Conservation (phyloP, 2,888 invertebrate genomes). For the Andrena trimmerana region DNA sequence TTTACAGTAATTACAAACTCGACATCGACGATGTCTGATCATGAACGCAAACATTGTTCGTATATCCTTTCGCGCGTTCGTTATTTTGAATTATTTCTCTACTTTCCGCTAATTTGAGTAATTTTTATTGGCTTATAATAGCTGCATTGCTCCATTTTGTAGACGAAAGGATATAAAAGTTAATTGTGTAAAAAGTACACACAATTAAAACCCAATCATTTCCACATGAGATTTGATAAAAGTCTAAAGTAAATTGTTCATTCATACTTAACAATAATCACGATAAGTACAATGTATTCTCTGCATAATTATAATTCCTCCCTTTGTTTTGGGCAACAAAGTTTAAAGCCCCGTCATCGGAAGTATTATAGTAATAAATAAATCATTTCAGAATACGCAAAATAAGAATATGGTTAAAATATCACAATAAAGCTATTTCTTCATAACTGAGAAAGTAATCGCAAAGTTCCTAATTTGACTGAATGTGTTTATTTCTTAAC, state of each 20-base stretch:
- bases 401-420: slow-evolving; percentile 12
- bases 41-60: neutral
- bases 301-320: neutral
- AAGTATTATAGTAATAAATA: neutral
- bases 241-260: slow-evolving; percentile 7
- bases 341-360: too few relatives aligned
- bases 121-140: neutral
- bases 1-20: slow-evolving; percentile 8
- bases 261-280: neutral
- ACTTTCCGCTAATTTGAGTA: too few relatives aligned
- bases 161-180: slow-evolving; percentile 2
- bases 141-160: neutral
- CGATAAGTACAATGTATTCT: neutral
- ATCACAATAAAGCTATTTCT: slow-evolving; percentile 13
- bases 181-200: slow-evolving; percentile 22
- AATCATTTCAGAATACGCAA: neutral
- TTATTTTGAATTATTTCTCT: too few relatives aligned
- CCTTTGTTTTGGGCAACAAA: neutral
- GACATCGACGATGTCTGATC: neutral
- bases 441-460: slow-evolving; percentile 4
- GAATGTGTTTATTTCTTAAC: neutral
- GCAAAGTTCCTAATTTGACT: slow-evolving; percentile 10
- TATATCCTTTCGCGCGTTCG: neutral
- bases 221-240: neutral
- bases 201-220: slow-evolving; percentile 23